Percentiles rank a stretch among this genome's conserved stretches.
phyloP scores from a whole-genome alignment of 2,113 vertebrate species.

The Anolis sagrei region DNA sequence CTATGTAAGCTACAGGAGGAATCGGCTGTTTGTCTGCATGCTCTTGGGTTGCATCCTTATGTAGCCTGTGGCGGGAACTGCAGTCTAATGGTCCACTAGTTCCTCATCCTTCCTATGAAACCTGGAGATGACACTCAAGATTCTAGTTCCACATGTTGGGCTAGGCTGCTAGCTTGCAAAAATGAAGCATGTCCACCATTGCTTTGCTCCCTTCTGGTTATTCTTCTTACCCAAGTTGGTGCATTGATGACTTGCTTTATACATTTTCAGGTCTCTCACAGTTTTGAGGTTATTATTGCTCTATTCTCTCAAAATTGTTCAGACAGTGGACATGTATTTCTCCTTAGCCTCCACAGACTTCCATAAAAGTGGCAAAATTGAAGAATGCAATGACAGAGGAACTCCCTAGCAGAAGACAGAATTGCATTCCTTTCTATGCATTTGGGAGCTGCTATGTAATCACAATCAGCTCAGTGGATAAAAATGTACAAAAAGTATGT shows the following conservation, averaged over 20 bases:
- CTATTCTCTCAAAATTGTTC: background rate
- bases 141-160: background rate
- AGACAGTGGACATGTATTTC: background rate
- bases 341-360: background rate
- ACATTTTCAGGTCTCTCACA: background rate
- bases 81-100: background rate
- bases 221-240: background rate
- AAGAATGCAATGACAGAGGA: background rate
- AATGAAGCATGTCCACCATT: background rate
- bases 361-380: background rate
- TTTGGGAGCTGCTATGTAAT: slow-evolving; percentile 11
- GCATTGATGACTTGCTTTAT: background rate
- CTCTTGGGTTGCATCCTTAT: background rate
- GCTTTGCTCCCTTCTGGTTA: background rate
- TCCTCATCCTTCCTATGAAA: background rate
- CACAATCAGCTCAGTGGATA: background rate
- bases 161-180: background rate
- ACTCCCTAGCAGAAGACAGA: background rate
- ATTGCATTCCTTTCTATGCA: background rate
- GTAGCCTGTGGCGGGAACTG: no score
- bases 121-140: background rate
- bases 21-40: background rate
- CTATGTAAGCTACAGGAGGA: background rate
- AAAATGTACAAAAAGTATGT: slow-evolving; percentile 5
- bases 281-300: background rate